Evolutionary conservation across 2,888 invertebrate species (phyloP), one percentile per base, ranked within the genome.

Genomic region (Agriopis aurantiaria): DNA sequence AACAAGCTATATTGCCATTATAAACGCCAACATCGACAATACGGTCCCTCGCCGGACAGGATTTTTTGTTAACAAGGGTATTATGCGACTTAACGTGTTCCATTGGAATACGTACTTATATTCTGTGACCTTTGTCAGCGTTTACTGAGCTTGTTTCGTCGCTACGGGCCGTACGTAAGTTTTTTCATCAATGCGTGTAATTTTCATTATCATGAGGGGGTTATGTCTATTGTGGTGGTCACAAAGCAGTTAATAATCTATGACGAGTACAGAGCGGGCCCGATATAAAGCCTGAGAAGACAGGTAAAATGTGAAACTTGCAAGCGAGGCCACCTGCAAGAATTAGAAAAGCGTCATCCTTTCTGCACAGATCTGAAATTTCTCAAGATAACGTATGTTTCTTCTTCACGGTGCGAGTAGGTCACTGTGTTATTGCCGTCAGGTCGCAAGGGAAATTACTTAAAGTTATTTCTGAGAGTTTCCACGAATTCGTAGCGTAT

Each of bases 31-130:
- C 79, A 79, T 80, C 77, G 79, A 82, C 80, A 80, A 80, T 78
- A 78, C 69, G 76, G 75, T 70, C 79, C 79, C 78, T 82, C 75
- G 81, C 72, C 67, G 59, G 77, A 75, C 75, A 80, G 69, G 79
- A 78, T 80, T 84, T 84, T 84, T 84, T 85, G 83, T 82, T 83
- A 85, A 83, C 83, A 80, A 80, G 78, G 83, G 82, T 84, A 81
- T 81, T 83, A 81, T 78, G 73, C 68, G 81, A 77, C 72, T 79
- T 81, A 82, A 80, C 80, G 75, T 82, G 78, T 81, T 78, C 74
- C 68, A 74, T 72, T 73, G 78, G 77, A 78, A 80, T 76, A 75
- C 75, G 77, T 72, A 78, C 70, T 60, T 68, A 77, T 80, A 81
- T 79, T 76, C 75, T 75, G 74, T 75, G 77, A 82, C 81, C 80